phyloP scores from a whole-genome alignment of 2,888 invertebrate species.

The Halictus ligatus region DNA sequence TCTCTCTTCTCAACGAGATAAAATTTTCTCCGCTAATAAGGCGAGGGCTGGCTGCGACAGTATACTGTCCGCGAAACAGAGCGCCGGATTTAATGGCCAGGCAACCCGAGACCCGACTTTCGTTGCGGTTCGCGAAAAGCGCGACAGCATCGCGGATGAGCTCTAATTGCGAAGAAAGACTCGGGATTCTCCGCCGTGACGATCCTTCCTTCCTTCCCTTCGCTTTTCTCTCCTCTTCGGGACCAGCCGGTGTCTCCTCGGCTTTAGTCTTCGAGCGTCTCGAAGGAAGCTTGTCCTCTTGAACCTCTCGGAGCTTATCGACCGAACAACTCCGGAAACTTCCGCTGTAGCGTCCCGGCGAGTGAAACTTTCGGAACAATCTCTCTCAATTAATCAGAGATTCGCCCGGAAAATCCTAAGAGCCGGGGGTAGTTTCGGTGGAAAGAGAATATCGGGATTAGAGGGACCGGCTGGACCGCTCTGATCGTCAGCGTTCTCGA shows the following conservation, averaged over 20 bases:
- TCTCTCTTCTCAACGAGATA: background rate
- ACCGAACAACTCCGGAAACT: conserved; percentile 3
- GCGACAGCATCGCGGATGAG: background rate
- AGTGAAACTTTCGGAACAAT: background rate
- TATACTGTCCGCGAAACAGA: background rate
- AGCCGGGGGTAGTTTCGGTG: background rate
- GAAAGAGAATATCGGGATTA: background rate
- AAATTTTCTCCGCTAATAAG: conserved; percentile 17
- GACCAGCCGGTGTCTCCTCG: background rate
- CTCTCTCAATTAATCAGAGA: conserved; percentile 41
- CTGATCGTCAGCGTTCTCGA: background rate
- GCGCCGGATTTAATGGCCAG: conserved; percentile 2
- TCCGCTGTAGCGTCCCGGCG: background rate
- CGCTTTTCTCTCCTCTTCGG: background rate
- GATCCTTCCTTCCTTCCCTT: background rate
- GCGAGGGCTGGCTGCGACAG: background rate
- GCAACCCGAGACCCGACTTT: background rate
- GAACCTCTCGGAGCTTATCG: background rate
- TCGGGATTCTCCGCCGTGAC: background rate
- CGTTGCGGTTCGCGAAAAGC: background rate
- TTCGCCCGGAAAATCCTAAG: background rate
- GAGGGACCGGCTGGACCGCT: background rate
- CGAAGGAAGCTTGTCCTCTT: background rate
- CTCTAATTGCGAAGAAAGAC: conserved; percentile 8
- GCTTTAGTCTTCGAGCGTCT: background rate